Base-by-base conservation (phyloP, 2,797 vertebrate species). In the Manis javanica region DNA sequence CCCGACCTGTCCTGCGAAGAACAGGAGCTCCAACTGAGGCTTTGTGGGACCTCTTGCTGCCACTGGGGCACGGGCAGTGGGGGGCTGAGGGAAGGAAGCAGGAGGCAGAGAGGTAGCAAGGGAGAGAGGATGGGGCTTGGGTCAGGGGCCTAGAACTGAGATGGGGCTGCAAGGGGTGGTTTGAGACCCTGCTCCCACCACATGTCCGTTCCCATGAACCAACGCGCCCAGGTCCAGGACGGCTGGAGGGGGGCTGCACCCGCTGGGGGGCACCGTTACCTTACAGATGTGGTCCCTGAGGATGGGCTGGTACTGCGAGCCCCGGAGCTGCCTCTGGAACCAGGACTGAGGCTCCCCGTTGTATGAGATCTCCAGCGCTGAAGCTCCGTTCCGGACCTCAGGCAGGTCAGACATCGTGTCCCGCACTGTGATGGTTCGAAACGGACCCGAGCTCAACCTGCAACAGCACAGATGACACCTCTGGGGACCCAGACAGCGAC, bases 281-380 rank as follows among this genome's bases (percentile, higher is more conserved):
- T 99, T 99, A 98, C 99, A 99, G 98, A 99, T 99, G 59, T 99
- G 99, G 95, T 99, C 99, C 98, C 99, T 98, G 98, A 99, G 99
- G 97, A 99, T 99, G 37, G 99, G 99, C 97, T 99, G 99, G 95
- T 99, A 99, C 97, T 99, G 99, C 0, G 99, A 99, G 57, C 99
- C 99, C 66, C 99, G 98, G 94, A 99, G 99, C 94, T 99, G 99
- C 87, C 99, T 99, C 98, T 99, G 99, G 98, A 99, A 99, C 99
- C 99, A 99, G n/a, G 99, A 99, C 98, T 99, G 99, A 0, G 99
- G 99, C 89, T 99, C 99, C 0, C 99, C 99, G 0, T 99, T 99
- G 98, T 99, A 99, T 29, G 99, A 99, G 90, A 99, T 99, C 98
- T 99, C 99, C 86, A 99, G 94, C 0, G 99, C 98, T 0, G 99